Conservation (phyloP, 2,888 invertebrate genomes). For the Diarsia brunnea region DNA sequence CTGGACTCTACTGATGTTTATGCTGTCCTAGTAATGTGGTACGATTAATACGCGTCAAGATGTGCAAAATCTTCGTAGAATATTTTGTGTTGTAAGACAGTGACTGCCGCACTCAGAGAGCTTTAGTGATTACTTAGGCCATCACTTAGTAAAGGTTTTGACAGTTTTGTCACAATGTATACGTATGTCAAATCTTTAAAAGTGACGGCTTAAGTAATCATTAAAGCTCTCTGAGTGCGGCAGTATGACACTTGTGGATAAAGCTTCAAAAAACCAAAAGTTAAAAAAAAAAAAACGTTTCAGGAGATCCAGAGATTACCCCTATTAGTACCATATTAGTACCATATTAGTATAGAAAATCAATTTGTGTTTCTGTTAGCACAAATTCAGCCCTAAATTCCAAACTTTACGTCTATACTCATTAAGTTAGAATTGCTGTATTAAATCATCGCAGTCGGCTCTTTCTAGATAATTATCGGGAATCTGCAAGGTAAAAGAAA, state of each 20-base stretch:
- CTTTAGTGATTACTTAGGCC: too few species aligned
- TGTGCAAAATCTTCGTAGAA: not conserved
- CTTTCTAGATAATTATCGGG: constrained; percentile 30
- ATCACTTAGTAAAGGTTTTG: too few species aligned
- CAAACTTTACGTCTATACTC: not conserved
- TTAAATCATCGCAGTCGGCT: not conserved
- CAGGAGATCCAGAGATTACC: too few species aligned
- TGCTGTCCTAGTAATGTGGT: constrained; percentile 43
- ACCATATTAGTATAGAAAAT: constrained; percentile 2
- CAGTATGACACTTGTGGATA: too few species aligned
- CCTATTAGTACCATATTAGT: too few species aligned
- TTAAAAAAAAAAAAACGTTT: too few species aligned
- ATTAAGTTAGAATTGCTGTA: constrained; percentile 16
- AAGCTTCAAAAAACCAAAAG: too few species aligned
- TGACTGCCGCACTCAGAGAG: too few species aligned
- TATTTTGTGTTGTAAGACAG: not conserved
- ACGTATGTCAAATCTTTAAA: too few species aligned
- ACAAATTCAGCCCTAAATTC: not conserved
- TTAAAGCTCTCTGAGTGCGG: too few species aligned
- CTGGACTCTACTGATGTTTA: constrained; percentile 20
- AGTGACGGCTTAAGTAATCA: too few species aligned
- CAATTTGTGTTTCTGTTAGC: not conserved
- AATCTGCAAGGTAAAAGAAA: constrained; percentile 32
- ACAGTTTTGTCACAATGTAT: too few species aligned
- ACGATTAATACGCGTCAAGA: constrained; percentile 23